Percentiles rank a stretch among this genome's conserved stretches.
These are phyloP conservation scores for Poecile atricapillus DNA, from an alignment of 2,113 vertebrate species.

Conservation along the genomic window DNA sequence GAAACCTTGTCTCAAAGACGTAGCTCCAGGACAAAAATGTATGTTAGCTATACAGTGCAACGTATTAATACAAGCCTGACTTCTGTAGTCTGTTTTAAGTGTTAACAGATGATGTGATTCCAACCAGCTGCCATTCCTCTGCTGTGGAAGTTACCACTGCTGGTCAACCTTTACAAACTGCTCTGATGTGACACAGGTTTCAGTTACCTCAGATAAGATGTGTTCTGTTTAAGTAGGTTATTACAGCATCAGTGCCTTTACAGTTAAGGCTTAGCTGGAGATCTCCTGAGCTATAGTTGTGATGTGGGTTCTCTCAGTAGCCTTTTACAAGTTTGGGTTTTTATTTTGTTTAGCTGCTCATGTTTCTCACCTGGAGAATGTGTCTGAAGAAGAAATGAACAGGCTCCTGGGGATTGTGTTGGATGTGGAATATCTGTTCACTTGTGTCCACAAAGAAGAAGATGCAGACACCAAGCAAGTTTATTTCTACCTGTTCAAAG, in stretches of 20 bases:
- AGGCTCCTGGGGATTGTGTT: constrained; percentile 91
- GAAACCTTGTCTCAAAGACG: neutral
- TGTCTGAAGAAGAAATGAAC: constrained; percentile 97
- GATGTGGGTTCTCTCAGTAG: neutral
- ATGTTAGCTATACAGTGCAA: neutral
- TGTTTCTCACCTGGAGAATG: constrained; percentile 94
- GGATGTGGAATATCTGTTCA: constrained; percentile 97
- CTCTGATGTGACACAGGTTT: neutral
- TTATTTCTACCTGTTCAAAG: constrained; percentile 99
- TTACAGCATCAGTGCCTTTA: neutral
- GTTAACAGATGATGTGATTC: neutral
- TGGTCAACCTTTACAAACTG: neutral
- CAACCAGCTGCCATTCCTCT: neutral
- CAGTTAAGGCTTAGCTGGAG: neutral
- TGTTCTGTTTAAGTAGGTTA: neutral
- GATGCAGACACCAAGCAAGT: constrained; percentile 99
- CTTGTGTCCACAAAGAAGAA: constrained; percentile 97
- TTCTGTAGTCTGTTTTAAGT: neutral
- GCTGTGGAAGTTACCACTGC: neutral
- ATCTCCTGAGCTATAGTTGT: neutral
- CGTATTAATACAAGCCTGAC: neutral
- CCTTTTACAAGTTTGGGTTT: neutral
- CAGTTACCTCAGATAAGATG: neutral
- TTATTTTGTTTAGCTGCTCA: constrained; percentile 83
- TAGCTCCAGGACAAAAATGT: neutral